A percentile compares a stretch with the other conserved stretches of the same genome.
Conservation (phyloP, 2,888 invertebrate species). For the Drosophila suboccidentalis region DNA sequence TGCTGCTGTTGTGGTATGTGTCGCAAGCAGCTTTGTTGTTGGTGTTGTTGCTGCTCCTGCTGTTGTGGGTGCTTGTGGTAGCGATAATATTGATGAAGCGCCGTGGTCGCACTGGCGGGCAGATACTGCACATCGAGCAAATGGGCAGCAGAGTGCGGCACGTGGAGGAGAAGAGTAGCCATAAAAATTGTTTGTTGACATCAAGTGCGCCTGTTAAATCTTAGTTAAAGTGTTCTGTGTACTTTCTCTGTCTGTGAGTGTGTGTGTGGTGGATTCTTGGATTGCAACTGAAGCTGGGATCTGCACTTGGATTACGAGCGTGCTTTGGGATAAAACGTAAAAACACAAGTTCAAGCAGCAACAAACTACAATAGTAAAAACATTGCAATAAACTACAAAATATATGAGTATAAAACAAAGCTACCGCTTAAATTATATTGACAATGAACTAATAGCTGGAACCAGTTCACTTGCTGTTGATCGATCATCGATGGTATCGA, state of each 20-base stretch:
- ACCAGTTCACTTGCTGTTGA: background rate
- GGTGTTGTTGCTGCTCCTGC: slow-evolving; percentile 28
- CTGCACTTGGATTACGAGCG: slow-evolving; percentile 16
- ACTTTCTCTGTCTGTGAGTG: slow-evolving; percentile 24
- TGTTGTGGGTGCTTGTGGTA: slow-evolving; percentile 65
- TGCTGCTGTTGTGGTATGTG: slow-evolving; percentile 50
- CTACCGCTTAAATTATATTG: background rate
- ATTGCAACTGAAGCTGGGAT: slow-evolving; percentile 6
- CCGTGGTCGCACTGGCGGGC: slow-evolving; percentile 68
- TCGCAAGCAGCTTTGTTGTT: slow-evolving; percentile 42
- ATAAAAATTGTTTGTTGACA: slow-evolving; percentile 67
- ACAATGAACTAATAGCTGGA: background rate
- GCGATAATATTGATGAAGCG: slow-evolving; percentile 82
- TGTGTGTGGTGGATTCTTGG: slow-evolving; percentile 14
- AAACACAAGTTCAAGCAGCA: slow-evolving; percentile 45
- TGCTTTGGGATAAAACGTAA: slow-evolving; percentile 35
- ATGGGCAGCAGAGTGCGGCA: slow-evolving; percentile 12
- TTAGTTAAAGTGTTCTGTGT: slow-evolving; percentile 38
- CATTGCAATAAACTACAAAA: slow-evolving; percentile 5
- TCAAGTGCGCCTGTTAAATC: slow-evolving; percentile 52
- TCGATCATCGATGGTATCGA: slow-evolving; percentile 1
- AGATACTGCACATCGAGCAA: slow-evolving; percentile 65
- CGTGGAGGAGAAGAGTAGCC: slow-evolving; percentile 47
- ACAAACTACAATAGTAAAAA: slow-evolving; percentile 27
- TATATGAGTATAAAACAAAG: slow-evolving; percentile 12